Evolutionary conservation across 2,888 invertebrate genomes (phyloP).

Genomic region (Archaeoteleia sp.): DNA sequence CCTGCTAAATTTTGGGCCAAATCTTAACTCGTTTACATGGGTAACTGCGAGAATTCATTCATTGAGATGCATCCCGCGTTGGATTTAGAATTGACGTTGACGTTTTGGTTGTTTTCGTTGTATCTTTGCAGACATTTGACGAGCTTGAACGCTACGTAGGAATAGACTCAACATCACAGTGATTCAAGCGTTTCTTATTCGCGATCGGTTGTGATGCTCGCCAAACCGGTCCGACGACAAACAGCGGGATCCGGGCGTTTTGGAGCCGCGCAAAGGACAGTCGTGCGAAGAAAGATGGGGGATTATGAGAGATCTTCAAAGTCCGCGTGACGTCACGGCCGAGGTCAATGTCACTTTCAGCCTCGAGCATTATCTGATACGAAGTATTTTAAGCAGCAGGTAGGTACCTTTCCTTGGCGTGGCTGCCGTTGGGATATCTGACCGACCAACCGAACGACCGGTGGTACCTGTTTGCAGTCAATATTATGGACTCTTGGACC

Average conservation of each 20-base stretch:
- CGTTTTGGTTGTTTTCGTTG: conserved; percentile 29
- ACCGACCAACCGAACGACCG: conserved; percentile 17
- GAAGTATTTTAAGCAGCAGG: conserved; percentile 28
- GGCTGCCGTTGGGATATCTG: conserved; percentile 26
- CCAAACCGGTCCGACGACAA: conserved; percentile 51
- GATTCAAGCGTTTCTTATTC: conserved; percentile 48
- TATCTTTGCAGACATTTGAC: conserved; percentile 33
- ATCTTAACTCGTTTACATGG: no score
- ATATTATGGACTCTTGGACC: conserved; percentile 5
- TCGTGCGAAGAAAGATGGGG: conserved; percentile 23
- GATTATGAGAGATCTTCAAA: conserved; percentile 44
- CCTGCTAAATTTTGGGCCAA: no score
- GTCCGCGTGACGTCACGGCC: conserved; percentile 37
- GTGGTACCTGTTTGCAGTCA: conserved; percentile 26
- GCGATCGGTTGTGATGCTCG: conserved; percentile 40
- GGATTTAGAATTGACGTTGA: conserved; percentile 32
- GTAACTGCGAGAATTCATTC: no score
- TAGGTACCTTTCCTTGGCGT: conserved; percentile 21
- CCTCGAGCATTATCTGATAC: conserved; percentile 37
- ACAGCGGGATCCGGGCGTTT: conserved; percentile 42
- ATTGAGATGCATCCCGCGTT: conserved; percentile 19
- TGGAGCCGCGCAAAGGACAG: conserved; percentile 13
- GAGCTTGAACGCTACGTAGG: conserved; percentile 38
- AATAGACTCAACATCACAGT: conserved; percentile 49
- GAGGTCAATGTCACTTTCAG: conserved; percentile 48